Percentiles rank a stretch among this genome's conserved stretches.
Conservation (phyloP, 1,140 invertebrate species). For the Tribolium madens region DNA sequence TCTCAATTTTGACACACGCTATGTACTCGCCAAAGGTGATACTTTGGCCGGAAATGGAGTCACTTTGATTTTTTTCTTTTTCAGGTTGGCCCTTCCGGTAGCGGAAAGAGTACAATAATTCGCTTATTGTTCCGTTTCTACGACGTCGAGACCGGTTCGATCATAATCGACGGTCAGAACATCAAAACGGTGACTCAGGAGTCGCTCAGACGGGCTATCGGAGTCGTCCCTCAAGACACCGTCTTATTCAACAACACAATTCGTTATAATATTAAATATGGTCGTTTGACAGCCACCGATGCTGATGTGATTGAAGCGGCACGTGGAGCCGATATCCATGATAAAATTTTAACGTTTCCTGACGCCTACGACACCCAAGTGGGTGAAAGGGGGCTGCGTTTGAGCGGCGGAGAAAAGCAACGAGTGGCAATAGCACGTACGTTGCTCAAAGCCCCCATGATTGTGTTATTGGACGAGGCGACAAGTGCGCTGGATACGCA, state of each 20-base stretch:
- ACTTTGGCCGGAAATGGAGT: too few species aligned
- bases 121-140: conserved; percentile 95
- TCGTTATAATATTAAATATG: conserved; percentile 96
- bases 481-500: conserved; percentile 87
- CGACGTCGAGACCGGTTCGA: conserved; percentile 87
- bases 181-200: conserved; percentile 84
- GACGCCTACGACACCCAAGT: conserved; percentile 89
- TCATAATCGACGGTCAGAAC: conserved; percentile 89
- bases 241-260: conserved; percentile 97
- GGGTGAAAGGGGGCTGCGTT: conserved; percentile 81
- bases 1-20: too few species aligned
- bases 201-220: conserved; percentile 82
- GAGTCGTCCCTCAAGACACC: conserved; percentile 97
- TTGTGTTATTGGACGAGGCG: conserved; percentile 88
- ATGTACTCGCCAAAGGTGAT: too few species aligned
- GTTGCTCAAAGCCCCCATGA: conserved; percentile 84
- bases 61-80: too few species aligned
- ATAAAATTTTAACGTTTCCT: conserved; percentile 90
- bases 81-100: conserved; percentile 89
- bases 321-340: conserved; percentile 93
- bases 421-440: conserved; percentile 93
- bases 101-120: conserved; percentile 95
- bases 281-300: conserved; percentile 80
- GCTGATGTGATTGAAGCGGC: conserved; percentile 91
- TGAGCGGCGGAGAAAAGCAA: conserved; percentile 95